Conservation (phyloP, 2,113 vertebrate genomes). For the Muntiacus reevesi region DNA sequence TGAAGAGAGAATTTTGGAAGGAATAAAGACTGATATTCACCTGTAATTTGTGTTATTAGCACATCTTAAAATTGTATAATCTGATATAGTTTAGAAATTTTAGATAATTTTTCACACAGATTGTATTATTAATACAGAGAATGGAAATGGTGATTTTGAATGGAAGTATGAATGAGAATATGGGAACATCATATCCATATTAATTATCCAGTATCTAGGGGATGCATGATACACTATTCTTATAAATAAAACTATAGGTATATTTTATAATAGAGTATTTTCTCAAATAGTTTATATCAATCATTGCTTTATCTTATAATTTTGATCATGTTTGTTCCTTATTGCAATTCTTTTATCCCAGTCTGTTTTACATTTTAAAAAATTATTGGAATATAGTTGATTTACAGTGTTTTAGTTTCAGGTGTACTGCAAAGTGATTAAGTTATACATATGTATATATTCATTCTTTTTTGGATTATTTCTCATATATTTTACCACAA, state of each 20-base stretch:
- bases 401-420: not conserved
- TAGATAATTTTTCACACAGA: not conserved
- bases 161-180: not conserved
- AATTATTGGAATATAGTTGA: not conserved
- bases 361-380: not conserved
- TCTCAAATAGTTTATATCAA: not conserved
- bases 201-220: not conserved
- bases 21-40: not conserved
- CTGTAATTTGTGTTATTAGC: not conserved
- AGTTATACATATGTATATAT: not conserved
- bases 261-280: not conserved
- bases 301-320: not conserved
- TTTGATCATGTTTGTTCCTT: not conserved
- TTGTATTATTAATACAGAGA: not conserved
- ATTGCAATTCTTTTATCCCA: not conserved
- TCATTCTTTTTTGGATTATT: not conserved
- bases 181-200: not conserved
- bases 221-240: not conserved
- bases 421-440: not conserved
- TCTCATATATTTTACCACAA: not conserved
- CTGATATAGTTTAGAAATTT: not conserved
- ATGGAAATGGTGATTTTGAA: not conserved
- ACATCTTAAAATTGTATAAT: not conserved
- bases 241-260: not conserved
- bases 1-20: not conserved